phyloP scores from a whole-genome alignment of 30 jellyfish, hydroid and myxozoan genomes.

The Chironex yamaguchii region DNA sequence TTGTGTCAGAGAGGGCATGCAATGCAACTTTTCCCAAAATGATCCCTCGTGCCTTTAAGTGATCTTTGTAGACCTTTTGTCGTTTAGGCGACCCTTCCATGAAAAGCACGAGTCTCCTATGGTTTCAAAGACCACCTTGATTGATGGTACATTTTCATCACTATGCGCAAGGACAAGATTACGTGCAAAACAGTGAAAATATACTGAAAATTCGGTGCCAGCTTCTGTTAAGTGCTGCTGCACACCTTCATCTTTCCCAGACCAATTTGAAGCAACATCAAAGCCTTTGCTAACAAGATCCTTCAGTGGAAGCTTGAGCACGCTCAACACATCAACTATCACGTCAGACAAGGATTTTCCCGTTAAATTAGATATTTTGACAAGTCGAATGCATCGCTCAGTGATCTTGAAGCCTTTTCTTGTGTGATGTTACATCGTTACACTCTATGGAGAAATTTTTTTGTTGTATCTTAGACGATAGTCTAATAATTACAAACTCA shows the following conservation, averaged over 20 bases:
- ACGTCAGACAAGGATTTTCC: conserved; percentile 41
- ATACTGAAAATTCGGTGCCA: conserved; percentile 16
- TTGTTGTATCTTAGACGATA: no score
- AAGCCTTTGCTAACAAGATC: conserved; percentile 41
- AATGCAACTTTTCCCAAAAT: conserved; percentile 20
- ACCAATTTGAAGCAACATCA: no score
- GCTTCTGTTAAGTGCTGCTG: conserved; percentile 62
- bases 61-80: conserved; percentile 23
- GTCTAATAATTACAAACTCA: no score
- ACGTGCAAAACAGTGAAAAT: conserved; percentile 42
- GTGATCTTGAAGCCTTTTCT: conserved; percentile 15
- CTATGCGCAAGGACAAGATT: conserved; percentile 20
- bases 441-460: conserved; percentile 18
- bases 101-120: conserved; percentile 26
- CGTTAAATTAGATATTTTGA: no score
- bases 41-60: conserved; percentile 14
- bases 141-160: conserved; percentile 3
- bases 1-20: conserved; percentile 49
- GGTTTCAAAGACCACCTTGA: conserved; percentile 42
- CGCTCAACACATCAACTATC: conserved; percentile 29
- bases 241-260: conserved; percentile 57
- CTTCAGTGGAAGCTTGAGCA: conserved; percentile 43
- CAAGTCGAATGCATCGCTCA: conserved; percentile 49
- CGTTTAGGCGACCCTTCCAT: conserved; percentile 57
- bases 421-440: conserved; percentile 38